Evolutionary conservation across 2,797 vertebrate species (phyloP), one percentile per base, ranked within the genome.

Genomic region (Podargus strigoides): DNA sequence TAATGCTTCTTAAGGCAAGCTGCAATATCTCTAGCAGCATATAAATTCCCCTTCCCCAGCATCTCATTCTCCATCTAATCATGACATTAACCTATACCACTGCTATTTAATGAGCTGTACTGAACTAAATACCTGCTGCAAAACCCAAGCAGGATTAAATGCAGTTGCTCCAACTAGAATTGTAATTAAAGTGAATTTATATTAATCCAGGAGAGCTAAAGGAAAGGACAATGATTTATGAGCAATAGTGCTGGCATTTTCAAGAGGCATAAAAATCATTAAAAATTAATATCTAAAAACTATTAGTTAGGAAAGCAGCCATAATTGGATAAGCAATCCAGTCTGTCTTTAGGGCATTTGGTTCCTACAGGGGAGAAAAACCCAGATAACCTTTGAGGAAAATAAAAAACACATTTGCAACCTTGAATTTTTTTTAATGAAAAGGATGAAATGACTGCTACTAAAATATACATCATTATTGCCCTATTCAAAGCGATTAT

Each of bases 201-300:
- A 90, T 95, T 97, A 97, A 97, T 97, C 91, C 91, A 89, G 58
- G 50, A 83, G 93, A 96, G 78, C 90, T 95, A 85, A 95, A 94
- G 55, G 87, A 97, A 97, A 95, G 95, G 92, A 96, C 92, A 95
- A 36, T 96, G 96, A 97, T 96, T 97, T 97, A 97, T 96, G 81
- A 97, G 95, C 96, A 96, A 95, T 97, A 97, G 89, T 79, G 90
- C 92, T 97, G 96, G 90, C 97, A 96, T 95, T 98, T 98, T 94
- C 95, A 85, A 94, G 83, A 94, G 70, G 83, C 80, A 95, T 90
- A 86, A 94, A 67, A 95, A 87, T 90, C 84, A 97, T 97, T 97
- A 96, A 96, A 94, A 96, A 85, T 73, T 68, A 93, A 95, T 94
- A 95, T 83, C 84, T 94, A 92, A 95, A 97, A 97, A 92, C 75